Evolutionary conservation across 1,140 invertebrate species (phyloP), one percentile per base, ranked within the genome.

Genomic region (Drosophila santomea): DNA sequence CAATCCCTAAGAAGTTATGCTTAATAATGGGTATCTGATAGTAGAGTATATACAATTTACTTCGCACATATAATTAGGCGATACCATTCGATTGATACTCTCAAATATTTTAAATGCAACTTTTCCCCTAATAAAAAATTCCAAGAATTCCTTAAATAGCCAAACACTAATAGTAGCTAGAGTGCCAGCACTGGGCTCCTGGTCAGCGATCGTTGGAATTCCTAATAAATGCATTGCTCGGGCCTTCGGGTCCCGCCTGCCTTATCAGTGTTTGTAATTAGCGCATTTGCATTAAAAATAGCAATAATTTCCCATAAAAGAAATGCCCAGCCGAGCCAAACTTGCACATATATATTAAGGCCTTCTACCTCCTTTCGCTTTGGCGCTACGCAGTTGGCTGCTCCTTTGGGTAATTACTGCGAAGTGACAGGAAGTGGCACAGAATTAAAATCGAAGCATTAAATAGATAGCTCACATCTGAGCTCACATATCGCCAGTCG

Each of bases 201-300:
- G 44, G 35, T 44, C 35, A 7, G 25, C 8, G 45, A 67, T 79
- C 67, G 20, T 50, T 72, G 82, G 82, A 75, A 86, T 86, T 74
- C 64, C 74, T 72, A 82, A 83, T 83, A 76, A 80, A 83, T 83
- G 75, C 80, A 71, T 41, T 51, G 68, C 63, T 48, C 43, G 41
- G 35, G 47, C 64, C 52, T 55, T 23, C 55, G 57, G 54, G 63
- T 43, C 36, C 62, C 63, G 55, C 47, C 71, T 47, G 41, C n/a
- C 79, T 89, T 89, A 89, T 89, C 84, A 89, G 84, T 89, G 84
- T 89, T 88, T 89, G 84, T 89, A 89, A 89, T 89, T 89, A 89
- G 84, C 84, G 84, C 80, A 89, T 89, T 89, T 89, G 84, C 84
- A 89, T 89, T 89, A 89, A 89, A 89, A 89, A 89, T 89, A 89